Conservation (phyloP, 2,888 invertebrate species). For the Candidula unifasciata region DNA sequence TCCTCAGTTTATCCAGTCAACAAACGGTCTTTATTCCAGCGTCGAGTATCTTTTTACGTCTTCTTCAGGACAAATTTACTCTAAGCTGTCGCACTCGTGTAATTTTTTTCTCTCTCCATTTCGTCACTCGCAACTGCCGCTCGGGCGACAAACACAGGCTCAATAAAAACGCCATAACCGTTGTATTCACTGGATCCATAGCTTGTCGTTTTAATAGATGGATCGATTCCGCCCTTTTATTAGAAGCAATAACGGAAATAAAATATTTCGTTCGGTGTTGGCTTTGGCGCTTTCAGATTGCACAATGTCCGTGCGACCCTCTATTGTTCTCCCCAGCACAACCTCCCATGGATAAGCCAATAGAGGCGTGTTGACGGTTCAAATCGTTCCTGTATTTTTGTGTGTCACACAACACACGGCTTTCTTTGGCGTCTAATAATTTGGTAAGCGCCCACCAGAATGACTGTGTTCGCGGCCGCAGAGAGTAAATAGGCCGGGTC, state of each 20-base stretch:
- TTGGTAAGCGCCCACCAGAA: too few species aligned
- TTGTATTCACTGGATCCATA: slow-evolving; percentile 9
- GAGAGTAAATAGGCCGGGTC: too few species aligned
- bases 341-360: slow-evolving; percentile 22
- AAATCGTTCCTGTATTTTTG: slow-evolving; percentile 2
- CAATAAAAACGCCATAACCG: slow-evolving; percentile 38
- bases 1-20: slow-evolving; percentile 42
- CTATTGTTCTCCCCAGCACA: slow-evolving; percentile 14
- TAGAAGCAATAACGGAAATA: slow-evolving; percentile 36
- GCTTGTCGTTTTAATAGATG: slow-evolving; percentile 23
- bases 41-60: slow-evolving; percentile 31
- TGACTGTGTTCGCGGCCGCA: too few species aligned
- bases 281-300: slow-evolving; percentile 21
- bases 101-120: neutral
- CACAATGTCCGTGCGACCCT: slow-evolving; percentile 38
- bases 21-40: slow-evolving; percentile 30
- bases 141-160: slow-evolving; percentile 27
- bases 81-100: slow-evolving; percentile 3
- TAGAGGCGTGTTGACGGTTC: slow-evolving; percentile 29
- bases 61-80: slow-evolving; percentile 38
- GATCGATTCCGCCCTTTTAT: slow-evolving; percentile 37
- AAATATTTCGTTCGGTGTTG: slow-evolving; percentile 34
- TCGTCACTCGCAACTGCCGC: slow-evolving; percentile 25
- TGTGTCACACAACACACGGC: too few species aligned
- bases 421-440: too few species aligned